Conservation (phyloP, 2,113 vertebrate genomes). For the Eulacestoma nigropectus region DNA sequence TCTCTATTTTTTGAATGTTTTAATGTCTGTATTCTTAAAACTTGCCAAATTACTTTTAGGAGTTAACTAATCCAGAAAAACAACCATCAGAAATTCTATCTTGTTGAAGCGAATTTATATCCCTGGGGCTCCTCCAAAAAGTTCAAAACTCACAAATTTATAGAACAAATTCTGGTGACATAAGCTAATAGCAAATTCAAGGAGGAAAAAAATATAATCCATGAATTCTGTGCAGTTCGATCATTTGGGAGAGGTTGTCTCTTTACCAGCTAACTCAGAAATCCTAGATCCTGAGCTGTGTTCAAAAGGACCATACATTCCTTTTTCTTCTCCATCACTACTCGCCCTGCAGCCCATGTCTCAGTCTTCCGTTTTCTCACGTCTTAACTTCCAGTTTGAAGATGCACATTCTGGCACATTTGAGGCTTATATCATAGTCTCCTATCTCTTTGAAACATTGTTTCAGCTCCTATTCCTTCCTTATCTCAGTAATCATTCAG, state of each 20-base stretch:
- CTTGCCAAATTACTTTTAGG: background rate
- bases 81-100: background rate
- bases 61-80: background rate
- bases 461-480: background rate
- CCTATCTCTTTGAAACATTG: background rate
- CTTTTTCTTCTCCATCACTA: background rate
- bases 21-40: background rate
- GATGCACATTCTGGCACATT: background rate
- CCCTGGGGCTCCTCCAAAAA: background rate
- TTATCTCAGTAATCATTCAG: background rate
- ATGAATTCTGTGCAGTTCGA: background rate
- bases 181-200: background rate
- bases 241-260: background rate
- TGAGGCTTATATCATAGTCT: background rate
- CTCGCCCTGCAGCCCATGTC: background rate
- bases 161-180: background rate
- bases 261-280: background rate
- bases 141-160: background rate
- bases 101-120: background rate
- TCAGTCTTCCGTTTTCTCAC: background rate
- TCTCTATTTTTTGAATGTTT: background rate
- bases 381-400: background rate
- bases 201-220: background rate
- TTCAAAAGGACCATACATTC: background rate
- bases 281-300: background rate